Base-by-base conservation (phyloP, 2,888 invertebrate species). In the Odontomyia ornata region DNA sequence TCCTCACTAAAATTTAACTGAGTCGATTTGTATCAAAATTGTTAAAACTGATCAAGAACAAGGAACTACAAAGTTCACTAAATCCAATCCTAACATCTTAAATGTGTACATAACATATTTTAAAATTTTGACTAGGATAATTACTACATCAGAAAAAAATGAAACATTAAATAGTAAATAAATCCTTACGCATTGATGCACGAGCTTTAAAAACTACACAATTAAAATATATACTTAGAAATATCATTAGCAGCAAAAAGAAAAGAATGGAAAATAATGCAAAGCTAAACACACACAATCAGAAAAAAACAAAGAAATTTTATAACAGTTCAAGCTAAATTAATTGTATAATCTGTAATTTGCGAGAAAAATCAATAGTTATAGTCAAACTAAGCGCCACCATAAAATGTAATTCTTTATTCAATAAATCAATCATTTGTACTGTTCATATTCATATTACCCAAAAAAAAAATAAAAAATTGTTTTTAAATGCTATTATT, bases 161-260 rank as follows among this genome's bases (percentile, higher is more conserved):
- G 52, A 4, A 52, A 52, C 15, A 52, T 9, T 18, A 52, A 52
- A 52, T 28, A 13, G 13, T 13, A 60, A 60, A 60, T 7, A 60
- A 60, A 60, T 23, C 5, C 60, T 60, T 64, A 64, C 64, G 64
- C 47, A 52, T 36, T 71, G 47, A 71, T 71, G 71, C 71, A 71
- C 71, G 71, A 71, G 71, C 71, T 71, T 71, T 47, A 47, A 64
- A n/a, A n/a, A 18, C 5, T 13, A 43, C 67, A 67, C 43, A 15
- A 67, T 36, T 3, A 9, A 36, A 36, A 36, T 64, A 36, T 9
- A 36, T 36, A 36, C 64, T 25, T 27, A 25, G 2, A 64, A 28
- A 27, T 64, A 64, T 64, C 64, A 64, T 64, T n/a, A 36, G 36
- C 2, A 64, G 28, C 23, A 28, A 64, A 28, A 28, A 28, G 28